Percentiles rank a stretch among this genome's conserved stretches.
phyloP scores from a whole-genome alignment of 2,888 invertebrate genomes.

The Eulithis prunata region DNA sequence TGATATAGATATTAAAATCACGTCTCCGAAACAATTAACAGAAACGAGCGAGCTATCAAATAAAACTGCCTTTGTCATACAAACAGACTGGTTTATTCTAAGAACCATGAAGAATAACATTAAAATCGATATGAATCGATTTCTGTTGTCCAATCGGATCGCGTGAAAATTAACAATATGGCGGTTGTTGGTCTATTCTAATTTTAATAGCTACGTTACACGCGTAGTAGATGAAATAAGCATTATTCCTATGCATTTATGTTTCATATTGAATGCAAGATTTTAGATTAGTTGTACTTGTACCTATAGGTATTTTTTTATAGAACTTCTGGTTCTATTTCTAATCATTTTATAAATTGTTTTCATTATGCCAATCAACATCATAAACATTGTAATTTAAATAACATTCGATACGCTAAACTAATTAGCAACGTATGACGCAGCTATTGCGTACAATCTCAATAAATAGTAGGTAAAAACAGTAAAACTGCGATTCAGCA shows the following conservation, averaged over 20 bases:
- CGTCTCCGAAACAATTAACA: slow-evolving; percentile 79
- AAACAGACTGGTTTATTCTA: slow-evolving; percentile 67
- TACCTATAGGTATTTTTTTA: background rate
- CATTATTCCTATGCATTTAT: too few species aligned
- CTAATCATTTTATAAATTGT: slow-evolving; percentile 47
- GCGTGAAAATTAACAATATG: slow-evolving; percentile 58
- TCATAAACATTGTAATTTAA: slow-evolving; percentile 39
- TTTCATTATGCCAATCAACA: slow-evolving; percentile 61
- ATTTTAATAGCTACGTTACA: slow-evolving; percentile 27
- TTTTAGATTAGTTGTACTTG: too few species aligned
- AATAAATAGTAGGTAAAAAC: slow-evolving; percentile 43
- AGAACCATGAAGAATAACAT: slow-evolving; percentile 67
- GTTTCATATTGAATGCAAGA: too few species aligned
- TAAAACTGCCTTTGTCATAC: slow-evolving; percentile 80
- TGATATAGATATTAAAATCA: slow-evolving; percentile 80
- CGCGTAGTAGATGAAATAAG: background rate
- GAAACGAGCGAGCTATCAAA: slow-evolving; percentile 79
- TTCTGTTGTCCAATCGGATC: slow-evolving; percentile 63
- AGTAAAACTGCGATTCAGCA: slow-evolving; percentile 49
- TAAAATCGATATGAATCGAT: slow-evolving; percentile 58
- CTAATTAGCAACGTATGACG: slow-evolving; percentile 59
- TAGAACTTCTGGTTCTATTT: background rate
- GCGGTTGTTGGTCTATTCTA: slow-evolving; percentile 51
- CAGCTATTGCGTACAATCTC: slow-evolving; percentile 50
- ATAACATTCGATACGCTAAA: slow-evolving; percentile 62